A percentile compares a stretch with the other conserved stretches of the same genome.
Conservation (phyloP, 2,888 invertebrate species). For the Lordiphosa andalusiaca region DNA sequence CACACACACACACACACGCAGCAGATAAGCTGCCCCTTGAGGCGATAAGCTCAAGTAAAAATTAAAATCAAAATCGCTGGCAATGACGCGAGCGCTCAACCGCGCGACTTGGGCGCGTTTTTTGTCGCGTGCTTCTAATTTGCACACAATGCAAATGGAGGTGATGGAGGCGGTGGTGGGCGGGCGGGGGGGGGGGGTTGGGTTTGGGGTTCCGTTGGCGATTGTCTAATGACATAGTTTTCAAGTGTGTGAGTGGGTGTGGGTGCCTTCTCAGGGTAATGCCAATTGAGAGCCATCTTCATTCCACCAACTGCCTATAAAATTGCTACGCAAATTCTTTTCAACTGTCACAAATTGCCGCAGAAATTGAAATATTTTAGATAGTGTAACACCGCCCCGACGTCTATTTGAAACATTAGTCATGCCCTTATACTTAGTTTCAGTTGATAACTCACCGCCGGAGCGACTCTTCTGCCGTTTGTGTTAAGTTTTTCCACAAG, state of each 20-base stretch:
- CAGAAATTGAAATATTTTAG: no score
- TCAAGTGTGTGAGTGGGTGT: constrained; percentile 13
- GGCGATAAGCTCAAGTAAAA: constrained; percentile 23
- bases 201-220: constrained; percentile 19
- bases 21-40: constrained; percentile 27
- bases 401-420: no score
- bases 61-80: constrained; percentile 37
- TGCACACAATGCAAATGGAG: constrained; percentile 26
- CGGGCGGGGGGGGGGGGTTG: no score
- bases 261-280: constrained; percentile 32
- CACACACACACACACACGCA: constrained; percentile 1
- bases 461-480: constrained; percentile 19
- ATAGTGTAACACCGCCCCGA: no score
- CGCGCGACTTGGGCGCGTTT: constrained; percentile 35
- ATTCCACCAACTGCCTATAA: no score
- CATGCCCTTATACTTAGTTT: not conserved
- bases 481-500: not conserved
- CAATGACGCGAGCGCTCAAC: constrained; percentile 26
- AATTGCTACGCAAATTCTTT: no score
- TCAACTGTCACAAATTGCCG: no score
- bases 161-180: not conserved
- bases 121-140: constrained; percentile 56
- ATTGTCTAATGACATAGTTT: constrained; percentile 49
- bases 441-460: constrained; percentile 14
- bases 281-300: constrained; percentile 17